phyloP scores from a whole-genome alignment of 2,888 invertebrate genomes.

The Gastrophysa polygoni region DNA sequence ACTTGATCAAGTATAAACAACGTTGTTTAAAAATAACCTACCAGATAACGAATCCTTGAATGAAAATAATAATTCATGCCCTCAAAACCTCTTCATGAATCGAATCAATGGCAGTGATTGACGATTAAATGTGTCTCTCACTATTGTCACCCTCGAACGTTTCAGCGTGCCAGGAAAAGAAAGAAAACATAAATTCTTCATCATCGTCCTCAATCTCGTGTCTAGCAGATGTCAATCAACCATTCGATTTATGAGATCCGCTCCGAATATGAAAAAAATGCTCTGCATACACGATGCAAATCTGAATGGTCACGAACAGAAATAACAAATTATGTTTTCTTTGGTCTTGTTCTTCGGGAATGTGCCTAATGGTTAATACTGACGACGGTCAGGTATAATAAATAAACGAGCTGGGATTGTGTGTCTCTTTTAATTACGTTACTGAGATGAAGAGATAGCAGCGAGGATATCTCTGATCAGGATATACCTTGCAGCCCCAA shows the following conservation, averaged over 20 bases:
- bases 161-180: too few relatives aligned
- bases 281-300: slow-evolving; percentile 30
- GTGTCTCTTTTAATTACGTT: slow-evolving; percentile 58
- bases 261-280: slow-evolving; percentile 21
- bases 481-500: slow-evolving; percentile 22
- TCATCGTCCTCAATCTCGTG: neutral
- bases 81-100: too few relatives aligned
- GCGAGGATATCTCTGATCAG: slow-evolving; percentile 51
- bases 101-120: neutral
- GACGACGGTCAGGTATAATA: slow-evolving; percentile 48
- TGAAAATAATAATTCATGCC: too few relatives aligned
- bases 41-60: too few relatives aligned
- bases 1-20: too few relatives aligned
- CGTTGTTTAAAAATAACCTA: too few relatives aligned
- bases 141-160: too few relatives aligned
- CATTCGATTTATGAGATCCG: slow-evolving; percentile 17
- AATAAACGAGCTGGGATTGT: slow-evolving; percentile 52
- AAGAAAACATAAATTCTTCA: too few relatives aligned
- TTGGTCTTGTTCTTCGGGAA: slow-evolving; percentile 29
- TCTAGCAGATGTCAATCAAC: slow-evolving; percentile 12
- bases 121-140: slow-evolving; percentile 1
- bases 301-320: slow-evolving; percentile 23
- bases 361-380: slow-evolving; percentile 31
- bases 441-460: slow-evolving; percentile 55
- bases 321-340: slow-evolving; percentile 28